Evolutionary conservation across 2,113 vertebrate genomes (phyloP).

Genomic region (Rhinichthys klamathensis): DNA sequence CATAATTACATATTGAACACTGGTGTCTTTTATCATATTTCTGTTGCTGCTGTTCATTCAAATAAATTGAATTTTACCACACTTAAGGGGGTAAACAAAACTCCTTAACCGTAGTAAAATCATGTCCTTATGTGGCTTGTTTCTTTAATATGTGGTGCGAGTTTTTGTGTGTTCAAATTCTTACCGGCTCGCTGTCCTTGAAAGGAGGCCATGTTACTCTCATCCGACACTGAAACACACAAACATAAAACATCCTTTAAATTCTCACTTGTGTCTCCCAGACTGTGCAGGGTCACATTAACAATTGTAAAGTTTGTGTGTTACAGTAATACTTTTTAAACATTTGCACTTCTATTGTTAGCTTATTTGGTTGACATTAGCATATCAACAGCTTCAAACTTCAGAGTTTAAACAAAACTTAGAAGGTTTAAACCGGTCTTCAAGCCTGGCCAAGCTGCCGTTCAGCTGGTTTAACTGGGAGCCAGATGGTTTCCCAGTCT

Average conservation of each 20-base stretch:
- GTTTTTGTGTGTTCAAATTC: not conserved
- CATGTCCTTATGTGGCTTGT: not conserved
- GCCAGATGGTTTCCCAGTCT: not conserved
- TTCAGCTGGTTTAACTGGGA: too few species aligned
- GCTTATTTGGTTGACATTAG: not conserved
- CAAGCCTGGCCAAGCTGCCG: not conserved
- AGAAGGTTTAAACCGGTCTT: not conserved
- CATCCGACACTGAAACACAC: constrained; percentile 46
- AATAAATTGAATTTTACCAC: not conserved
- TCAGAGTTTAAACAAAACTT: not conserved
- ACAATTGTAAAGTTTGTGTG: not conserved
- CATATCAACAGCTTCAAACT: not conserved
- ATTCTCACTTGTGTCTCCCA: not conserved
- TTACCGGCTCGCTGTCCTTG: constrained; percentile 37
- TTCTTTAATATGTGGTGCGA: not conserved
- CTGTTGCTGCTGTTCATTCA: not conserved
- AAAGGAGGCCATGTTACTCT: constrained; percentile 41
- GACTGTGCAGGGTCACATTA: not conserved
- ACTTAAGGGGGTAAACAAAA: not conserved
- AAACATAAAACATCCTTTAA: constrained; percentile 10
- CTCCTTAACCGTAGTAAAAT: not conserved
- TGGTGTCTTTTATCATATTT: not conserved
- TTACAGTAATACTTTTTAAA: too few species aligned
- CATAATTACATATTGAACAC: not conserved
- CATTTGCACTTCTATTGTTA: not conserved